A percentile compares a stretch with the other conserved stretches of the same genome.
These are phyloP conservation scores for Leptodactylus fallax DNA, from an alignment of 2,797 vertebrate genomes.

Conservation along the genomic window DNA sequence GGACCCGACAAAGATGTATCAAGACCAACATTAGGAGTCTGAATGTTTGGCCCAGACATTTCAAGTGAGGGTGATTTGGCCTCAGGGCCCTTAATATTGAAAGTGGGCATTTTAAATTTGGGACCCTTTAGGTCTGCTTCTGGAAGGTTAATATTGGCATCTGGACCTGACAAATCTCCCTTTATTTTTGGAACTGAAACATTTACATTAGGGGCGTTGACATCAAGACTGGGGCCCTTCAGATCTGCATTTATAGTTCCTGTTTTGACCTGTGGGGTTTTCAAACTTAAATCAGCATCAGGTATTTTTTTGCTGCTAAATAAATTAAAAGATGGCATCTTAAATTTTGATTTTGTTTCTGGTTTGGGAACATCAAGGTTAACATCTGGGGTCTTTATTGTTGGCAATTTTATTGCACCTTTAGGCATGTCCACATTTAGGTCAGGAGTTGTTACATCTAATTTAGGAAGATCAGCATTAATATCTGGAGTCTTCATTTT, in stretches of 20 bases:
- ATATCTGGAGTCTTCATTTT: conserved; percentile 37
- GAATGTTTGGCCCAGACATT: conserved; percentile 42
- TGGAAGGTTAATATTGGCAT: conserved; percentile 40
- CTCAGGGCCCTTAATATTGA: conserved; percentile 33
- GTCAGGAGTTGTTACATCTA: conserved; percentile 38
- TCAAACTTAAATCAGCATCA: conserved; percentile 44
- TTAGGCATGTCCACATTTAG: conserved; percentile 47
- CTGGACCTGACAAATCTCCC: conserved; percentile 25
- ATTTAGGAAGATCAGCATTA: conserved; percentile 41
- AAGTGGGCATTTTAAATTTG: conserved; percentile 40
- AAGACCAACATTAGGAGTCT: conserved; percentile 16
- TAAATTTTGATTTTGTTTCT: conserved; percentile 57
- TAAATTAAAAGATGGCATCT: conserved; percentile 54
- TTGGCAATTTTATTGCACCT: conserved; percentile 36
- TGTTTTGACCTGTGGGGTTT: conserved; percentile 39
- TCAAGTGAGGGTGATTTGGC: conserved; percentile 21
- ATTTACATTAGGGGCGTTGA: conserved; percentile 50
- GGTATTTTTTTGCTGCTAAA: conserved; percentile 47
- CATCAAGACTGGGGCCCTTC: conserved; percentile 29
- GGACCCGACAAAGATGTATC: conserved; percentile 36
- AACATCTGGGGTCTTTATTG: conserved; percentile 28
- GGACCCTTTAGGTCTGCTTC: conserved; percentile 24
- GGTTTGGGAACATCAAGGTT: conserved; percentile 51
- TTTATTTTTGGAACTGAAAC: conserved; percentile 51
- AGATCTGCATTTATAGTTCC: conserved; percentile 30